A percentile compares a stretch with the other conserved stretches of the same genome.
Conservation (phyloP, 2,113 vertebrate genomes). For the Hemichromis elongatus region DNA sequence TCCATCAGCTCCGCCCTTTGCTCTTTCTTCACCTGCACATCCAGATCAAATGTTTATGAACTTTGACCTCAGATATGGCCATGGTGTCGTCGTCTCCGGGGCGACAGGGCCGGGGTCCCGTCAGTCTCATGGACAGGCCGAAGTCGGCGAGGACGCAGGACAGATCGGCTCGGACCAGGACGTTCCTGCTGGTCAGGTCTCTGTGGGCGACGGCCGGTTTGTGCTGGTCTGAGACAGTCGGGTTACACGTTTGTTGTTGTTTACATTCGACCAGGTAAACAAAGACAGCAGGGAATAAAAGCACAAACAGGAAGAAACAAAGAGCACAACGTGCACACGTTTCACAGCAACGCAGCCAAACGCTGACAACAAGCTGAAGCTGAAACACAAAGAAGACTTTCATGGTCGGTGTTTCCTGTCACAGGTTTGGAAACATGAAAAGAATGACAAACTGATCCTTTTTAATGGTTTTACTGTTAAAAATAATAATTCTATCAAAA, state of each 20-base stretch:
- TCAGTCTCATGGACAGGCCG: constrained; percentile 90
- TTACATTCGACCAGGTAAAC: background rate
- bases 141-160: constrained; percentile 92
- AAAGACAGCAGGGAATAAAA: background rate
- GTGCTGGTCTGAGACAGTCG: constrained; percentile 78
- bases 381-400: background rate
- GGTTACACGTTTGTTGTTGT: background rate
- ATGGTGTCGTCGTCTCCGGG: constrained; percentile 89
- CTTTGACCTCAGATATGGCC: constrained; percentile 75
- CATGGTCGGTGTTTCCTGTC: background rate
- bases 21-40: background rate
- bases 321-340: background rate
- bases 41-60: background rate
- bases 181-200: constrained; percentile 92
- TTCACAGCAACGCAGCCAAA: background rate
- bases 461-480: background rate
- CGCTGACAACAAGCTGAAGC: background rate
- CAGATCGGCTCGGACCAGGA: constrained; percentile 87
- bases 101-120: constrained; percentile 81
- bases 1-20: background rate
- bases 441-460: rapidly evolving
- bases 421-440: background rate
- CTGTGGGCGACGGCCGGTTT: constrained; percentile 94
- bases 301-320: background rate
- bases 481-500: background rate